Conservation (phyloP, 2,888 invertebrate species). For the Erynnis tages region DNA sequence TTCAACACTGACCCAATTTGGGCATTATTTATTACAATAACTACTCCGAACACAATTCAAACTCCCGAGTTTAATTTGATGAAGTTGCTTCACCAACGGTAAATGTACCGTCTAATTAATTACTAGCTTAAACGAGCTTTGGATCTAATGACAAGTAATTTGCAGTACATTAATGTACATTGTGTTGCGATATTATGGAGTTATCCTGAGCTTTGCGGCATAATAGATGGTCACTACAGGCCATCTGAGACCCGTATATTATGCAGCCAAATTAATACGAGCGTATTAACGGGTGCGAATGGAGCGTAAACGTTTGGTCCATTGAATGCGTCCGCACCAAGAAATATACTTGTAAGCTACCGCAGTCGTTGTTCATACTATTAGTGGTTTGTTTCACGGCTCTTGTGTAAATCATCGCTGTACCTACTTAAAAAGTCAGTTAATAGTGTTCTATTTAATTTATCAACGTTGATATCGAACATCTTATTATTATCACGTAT, state of each 20-base stretch:
- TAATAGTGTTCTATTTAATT: no score
- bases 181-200: constrained; percentile 62
- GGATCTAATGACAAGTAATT: constrained; percentile 69
- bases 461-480: no score
- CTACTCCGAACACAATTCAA: constrained; percentile 26
- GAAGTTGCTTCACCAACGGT: constrained; percentile 31
- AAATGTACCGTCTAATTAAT: constrained; percentile 52
- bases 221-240: constrained; percentile 63
- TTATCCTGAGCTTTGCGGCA: constrained; percentile 69
- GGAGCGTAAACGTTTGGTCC: constrained; percentile 18
- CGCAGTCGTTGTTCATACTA: no score
- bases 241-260: constrained; percentile 68
- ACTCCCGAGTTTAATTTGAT: constrained; percentile 26
- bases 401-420: no score
- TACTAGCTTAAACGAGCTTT: constrained; percentile 51
- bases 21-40: constrained; percentile 26
- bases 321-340: constrained; percentile 4
- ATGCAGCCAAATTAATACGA: constrained; percentile 57
- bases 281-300: constrained; percentile 30
- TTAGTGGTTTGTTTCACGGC: no score
- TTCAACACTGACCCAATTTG: constrained; percentile 12
- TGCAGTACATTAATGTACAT: constrained; percentile 66
- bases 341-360: no score
- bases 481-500: no score
- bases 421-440: no score